phyloP scores from a whole-genome alignment of 2,888 invertebrate genomes.

The Caenorhabditis becei region DNA sequence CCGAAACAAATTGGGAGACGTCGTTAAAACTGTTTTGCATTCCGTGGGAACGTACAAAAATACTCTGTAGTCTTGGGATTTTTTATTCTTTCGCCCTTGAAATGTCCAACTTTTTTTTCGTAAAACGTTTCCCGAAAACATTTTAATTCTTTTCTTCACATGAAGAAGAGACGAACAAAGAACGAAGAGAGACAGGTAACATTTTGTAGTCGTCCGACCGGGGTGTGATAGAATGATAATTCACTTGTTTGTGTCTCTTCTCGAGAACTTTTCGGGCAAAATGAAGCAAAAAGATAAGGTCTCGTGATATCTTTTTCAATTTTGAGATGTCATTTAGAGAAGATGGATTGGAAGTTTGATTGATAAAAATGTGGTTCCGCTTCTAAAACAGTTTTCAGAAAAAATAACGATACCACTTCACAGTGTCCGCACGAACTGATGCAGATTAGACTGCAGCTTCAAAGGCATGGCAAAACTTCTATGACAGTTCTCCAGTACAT shows the following conservation, averaged over 20 bases:
- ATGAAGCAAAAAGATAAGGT: neutral
- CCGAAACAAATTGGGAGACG: neutral
- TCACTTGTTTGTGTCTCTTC: conserved; percentile 30
- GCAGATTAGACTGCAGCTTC: too few species aligned
- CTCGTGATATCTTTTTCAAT: conserved; percentile 31
- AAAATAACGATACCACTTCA: too few species aligned
- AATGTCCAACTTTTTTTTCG: neutral
- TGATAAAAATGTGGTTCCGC: conserved; percentile 7
- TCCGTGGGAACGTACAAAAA: neutral
- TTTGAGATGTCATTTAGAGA: conserved; percentile 9
- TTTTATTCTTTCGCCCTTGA: neutral
- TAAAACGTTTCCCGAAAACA: neutral
- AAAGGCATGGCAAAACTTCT: neutral
- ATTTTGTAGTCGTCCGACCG: conserved; percentile 45
- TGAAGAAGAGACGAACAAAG: conserved; percentile 24
- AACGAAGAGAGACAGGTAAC: conserved; percentile 29
- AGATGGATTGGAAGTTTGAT: conserved; percentile 36
- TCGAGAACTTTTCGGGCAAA: conserved; percentile 26
- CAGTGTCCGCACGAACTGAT: too few species aligned
- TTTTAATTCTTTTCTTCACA: neutral
- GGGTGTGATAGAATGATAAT: conserved; percentile 33
- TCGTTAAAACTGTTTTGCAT: conserved; percentile 21
- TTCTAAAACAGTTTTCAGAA: neutral
- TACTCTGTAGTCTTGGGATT: neutral
- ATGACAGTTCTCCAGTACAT: too few species aligned